Evolutionary conservation across 2,888 invertebrate species (phyloP), one percentile per base, ranked within the genome.

Genomic region (Pseudococcus longispinus): DNA sequence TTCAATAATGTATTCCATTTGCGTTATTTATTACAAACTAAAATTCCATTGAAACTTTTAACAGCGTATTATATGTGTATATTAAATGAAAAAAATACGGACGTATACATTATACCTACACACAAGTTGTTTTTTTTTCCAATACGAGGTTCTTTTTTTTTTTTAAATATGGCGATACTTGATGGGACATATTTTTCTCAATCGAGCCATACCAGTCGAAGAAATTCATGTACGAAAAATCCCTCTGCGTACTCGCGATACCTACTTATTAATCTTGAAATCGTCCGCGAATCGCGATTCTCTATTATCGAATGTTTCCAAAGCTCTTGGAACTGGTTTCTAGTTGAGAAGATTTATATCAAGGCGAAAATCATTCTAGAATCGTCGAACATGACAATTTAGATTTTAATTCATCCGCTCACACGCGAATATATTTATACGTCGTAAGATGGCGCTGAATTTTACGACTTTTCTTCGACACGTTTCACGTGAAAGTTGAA

Each of bases 341-440:
- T 84, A 60, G 46, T 6, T 11, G 23, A 60, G 60, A 84, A 84
- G 84, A 84, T 84, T 84, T 84, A 84, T 65, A 84, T 84, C 84
- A 65, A 84, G 84, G 84, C 84, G 42, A 84, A 84, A 84, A 83
- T 83, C 83, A 46, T 83, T 42, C 55, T n/a, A 51, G 60, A 60
- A 84, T 84, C 60, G 65, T 84, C 84, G 65, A 84, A 80, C 77
- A 80, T 11, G 46, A 55, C 60, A 60, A 55, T 84, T n/a, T 84
- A 29, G 32, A 84, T 51, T 23, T 84, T 84, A 84, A 84, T 84
- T 84, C 84, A 84, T 84, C 42, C 84, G 84, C 84, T 84, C 84
- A 65, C 60, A 84, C 84, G 84, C 65, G 65, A 65, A 60, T 60
- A 51, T 84, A 26, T 13, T 74, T 29, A 74, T 32, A 29, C 29